Base-by-base conservation (phyloP, 2,113 vertebrate species). In the Scolopax mira region DNA sequence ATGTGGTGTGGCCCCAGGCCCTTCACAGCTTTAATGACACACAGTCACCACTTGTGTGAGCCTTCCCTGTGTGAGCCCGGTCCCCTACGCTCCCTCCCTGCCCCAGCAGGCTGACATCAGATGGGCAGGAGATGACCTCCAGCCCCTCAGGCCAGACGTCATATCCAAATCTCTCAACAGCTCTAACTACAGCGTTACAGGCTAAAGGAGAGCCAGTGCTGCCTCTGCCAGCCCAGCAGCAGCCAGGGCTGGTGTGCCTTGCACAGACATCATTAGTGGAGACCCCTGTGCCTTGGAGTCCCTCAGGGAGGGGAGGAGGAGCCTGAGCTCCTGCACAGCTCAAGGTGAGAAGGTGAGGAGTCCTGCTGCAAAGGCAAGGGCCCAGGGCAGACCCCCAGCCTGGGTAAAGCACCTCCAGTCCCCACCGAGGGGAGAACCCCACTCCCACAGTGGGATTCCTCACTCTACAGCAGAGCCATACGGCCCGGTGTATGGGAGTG, bases 51-150 rank as follows among this genome's bases (percentile, higher is more conserved):
- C 9, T 10, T 37, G 51, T 60, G 17, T 25, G 49, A 22, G 18
- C 10, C 31, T 24, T 7, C 11, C 7, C 28, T 15, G 17, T 1
- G 2, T 13, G 3, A 90, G 11, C 49, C 28, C 2, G 3, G 10
- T 22, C n/a, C n/a, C 35, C 18, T 85, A 57, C 0, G 2, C 35
- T 60, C 7, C 39, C 30, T 14, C 2, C 8, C 30, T 41, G 19
- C 2, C 3, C 30, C 75, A 30, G 57, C 52, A 87, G n/a, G n/a
- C 33, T 73, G 55, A 39, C 37, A 46, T 10, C 1, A 2, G 37
- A 27, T 25, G n/a, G 24, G 22, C 49, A 27, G 21, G 39, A 75
- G 44, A 37, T 4, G 35, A 61, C 17, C 33, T 58, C 48, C n/a
- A 78, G 28, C 12, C 31, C 37, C 46, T 85, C 52, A 51, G 30